Evolutionary conservation across 2,888 invertebrate species (phyloP).

Genomic region (Gymnosoma rotundatum): DNA sequence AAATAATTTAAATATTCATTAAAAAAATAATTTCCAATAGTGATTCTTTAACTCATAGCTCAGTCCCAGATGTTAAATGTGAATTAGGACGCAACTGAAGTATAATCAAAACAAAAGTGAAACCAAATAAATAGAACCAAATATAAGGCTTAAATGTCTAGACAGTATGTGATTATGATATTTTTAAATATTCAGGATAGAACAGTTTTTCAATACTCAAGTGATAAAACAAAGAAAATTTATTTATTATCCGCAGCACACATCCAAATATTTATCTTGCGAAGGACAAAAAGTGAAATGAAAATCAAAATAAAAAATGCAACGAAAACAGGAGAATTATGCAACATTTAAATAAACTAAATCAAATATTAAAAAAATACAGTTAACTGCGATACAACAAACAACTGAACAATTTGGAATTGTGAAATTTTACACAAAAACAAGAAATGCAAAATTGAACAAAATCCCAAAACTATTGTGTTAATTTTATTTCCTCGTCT

Average conservation of each 20-base stretch:
- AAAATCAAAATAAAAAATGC: background rate
- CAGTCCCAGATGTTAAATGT: slow-evolving; percentile 70
- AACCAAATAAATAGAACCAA: slow-evolving; percentile 29
- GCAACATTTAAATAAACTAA: slow-evolving; percentile 21
- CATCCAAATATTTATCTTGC: slow-evolving; percentile 4
- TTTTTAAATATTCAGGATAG: slow-evolving; percentile 19
- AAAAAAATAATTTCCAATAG: background rate
- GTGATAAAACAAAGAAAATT: slow-evolving; percentile 38
- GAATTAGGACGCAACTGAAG: slow-evolving; percentile 69
- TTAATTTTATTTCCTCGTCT: background rate
- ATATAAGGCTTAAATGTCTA: slow-evolving; percentile 60
- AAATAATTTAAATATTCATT: background rate
- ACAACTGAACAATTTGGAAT: background rate
- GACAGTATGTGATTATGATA: slow-evolving; percentile 60
- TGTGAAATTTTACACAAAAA: background rate
- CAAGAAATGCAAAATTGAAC: background rate
- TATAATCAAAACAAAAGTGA: slow-evolving; percentile 53
- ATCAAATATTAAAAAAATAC: background rate
- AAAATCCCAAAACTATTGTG: slow-evolving; percentile 29
- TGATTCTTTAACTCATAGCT: background rate
- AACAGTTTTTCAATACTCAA: slow-evolving; percentile 53
- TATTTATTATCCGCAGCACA: slow-evolving; percentile 41
- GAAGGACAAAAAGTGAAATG: slow-evolving; percentile 1
- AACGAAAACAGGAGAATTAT: background rate
- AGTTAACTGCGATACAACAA: background rate